phyloP scores from a whole-genome alignment of 2,113 vertebrate species.

The Syrmaticus mikado region DNA sequence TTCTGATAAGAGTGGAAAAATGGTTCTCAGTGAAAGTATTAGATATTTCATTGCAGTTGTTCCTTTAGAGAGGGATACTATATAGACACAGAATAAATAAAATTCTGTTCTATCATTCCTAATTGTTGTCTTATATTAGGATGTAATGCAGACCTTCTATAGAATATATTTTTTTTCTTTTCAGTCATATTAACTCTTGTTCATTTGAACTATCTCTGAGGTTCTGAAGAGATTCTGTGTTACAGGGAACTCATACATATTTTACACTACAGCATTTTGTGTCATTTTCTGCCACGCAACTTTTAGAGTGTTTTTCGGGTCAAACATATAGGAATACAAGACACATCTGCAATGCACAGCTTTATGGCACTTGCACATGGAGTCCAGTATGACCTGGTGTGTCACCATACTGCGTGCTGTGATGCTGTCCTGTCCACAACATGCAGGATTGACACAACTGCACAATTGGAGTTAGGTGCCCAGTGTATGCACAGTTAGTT shows the following conservation, averaged over 20 bases:
- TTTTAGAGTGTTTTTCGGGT: background rate
- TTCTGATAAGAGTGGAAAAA: background rate
- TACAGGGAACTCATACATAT: background rate
- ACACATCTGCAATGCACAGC: background rate
- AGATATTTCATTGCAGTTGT: background rate
- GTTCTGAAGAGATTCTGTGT: background rate
- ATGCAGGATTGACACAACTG: background rate
- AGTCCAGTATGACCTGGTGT: background rate
- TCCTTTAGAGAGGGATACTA: background rate
- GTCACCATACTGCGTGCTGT: background rate
- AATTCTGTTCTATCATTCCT: background rate
- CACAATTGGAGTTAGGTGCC: background rate
- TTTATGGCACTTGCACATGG: background rate
- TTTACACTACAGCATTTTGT: background rate
- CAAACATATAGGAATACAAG: background rate
- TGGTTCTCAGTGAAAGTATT: background rate
- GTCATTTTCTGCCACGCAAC: background rate
- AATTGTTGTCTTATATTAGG: background rate
- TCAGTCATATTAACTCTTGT: background rate
- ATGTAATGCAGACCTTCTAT: background rate
- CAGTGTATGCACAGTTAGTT: background rate
- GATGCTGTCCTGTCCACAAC: background rate
- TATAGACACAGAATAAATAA: background rate
- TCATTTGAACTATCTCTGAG: background rate
- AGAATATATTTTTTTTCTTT: background rate